Conservation (phyloP, 2,113 vertebrate genomes). For the Ophthalmolycus amberensis region DNA sequence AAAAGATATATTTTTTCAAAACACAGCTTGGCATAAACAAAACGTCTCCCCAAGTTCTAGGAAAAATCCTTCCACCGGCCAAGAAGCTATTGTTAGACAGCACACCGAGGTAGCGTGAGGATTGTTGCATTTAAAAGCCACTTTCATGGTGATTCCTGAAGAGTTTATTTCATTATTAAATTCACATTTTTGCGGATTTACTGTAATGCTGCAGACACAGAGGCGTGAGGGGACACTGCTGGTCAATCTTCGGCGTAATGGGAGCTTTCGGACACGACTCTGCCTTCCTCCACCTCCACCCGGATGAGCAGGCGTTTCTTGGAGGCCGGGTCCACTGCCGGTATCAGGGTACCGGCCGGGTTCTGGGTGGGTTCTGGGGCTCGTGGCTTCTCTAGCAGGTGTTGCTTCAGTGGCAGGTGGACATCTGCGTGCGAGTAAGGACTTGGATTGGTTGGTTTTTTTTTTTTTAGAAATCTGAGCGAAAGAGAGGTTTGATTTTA, state of each 20-base stretch:
- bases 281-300: conserved; percentile 69
- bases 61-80: conserved; percentile 8
- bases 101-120: background rate
- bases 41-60: background rate
- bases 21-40: conserved; percentile 15
- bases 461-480: conserved; percentile 76
- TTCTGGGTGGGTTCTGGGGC: background rate
- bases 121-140: background rate
- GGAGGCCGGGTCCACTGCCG: background rate
- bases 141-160: background rate
- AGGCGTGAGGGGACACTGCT: background rate
- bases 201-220: background rate
- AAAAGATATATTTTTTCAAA: conserved; percentile 7
- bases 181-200: conserved; percentile 44
- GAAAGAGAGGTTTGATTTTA: conserved; percentile 74
- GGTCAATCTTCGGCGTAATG: conserved; percentile 59
- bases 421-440: conserved; percentile 76
- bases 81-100: conserved; percentile 21
- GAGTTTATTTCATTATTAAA: background rate
- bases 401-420: conserved; percentile 7
- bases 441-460: conserved; percentile 73
- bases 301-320: conserved; percentile 77
- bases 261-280: conserved; percentile 67
- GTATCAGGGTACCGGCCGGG: no score
- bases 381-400: conserved; percentile 11